Conservation (phyloP, 2,797 vertebrate species). For the Coreius guichenoti region DNA sequence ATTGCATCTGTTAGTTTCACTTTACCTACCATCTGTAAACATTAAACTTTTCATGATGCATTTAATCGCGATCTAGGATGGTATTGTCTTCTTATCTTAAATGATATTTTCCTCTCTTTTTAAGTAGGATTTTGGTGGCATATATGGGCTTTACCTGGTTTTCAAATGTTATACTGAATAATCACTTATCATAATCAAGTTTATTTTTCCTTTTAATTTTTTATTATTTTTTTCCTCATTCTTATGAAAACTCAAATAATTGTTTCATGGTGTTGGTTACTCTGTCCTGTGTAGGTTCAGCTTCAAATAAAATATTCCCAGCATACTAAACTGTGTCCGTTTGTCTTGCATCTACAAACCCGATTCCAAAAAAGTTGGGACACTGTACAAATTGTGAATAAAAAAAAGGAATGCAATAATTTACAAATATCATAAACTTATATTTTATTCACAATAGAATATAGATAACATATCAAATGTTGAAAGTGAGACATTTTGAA, state of each 20-base stretch:
- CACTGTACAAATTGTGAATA: too few species aligned
- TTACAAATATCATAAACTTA: too few species aligned
- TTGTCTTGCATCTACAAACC: background rate
- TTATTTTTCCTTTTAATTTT: background rate
- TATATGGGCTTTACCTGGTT: background rate
- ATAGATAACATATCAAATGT: too few species aligned
- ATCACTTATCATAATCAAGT: background rate
- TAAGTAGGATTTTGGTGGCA: background rate
- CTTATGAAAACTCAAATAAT: background rate
- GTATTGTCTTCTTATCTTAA: background rate
- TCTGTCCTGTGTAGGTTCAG: slow-evolving; percentile 12
- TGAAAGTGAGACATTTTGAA: too few species aligned
- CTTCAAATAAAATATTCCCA: slow-evolving; percentile 11
- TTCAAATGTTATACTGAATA: background rate
- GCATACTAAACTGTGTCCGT: slow-evolving; percentile 9
- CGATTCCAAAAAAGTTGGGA: too few species aligned
- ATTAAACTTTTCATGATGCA: background rate
- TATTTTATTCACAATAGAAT: too few species aligned
- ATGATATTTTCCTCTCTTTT: background rate
- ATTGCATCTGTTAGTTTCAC: background rate
- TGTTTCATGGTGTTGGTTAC: slow-evolving; percentile 19
- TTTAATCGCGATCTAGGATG: background rate
- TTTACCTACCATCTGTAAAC: slow-evolving; percentile 7
- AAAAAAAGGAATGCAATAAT: too few species aligned
- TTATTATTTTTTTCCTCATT: background rate